phyloP scores from a whole-genome alignment of 2,797 vertebrate species.

The Falco columbarius region DNA sequence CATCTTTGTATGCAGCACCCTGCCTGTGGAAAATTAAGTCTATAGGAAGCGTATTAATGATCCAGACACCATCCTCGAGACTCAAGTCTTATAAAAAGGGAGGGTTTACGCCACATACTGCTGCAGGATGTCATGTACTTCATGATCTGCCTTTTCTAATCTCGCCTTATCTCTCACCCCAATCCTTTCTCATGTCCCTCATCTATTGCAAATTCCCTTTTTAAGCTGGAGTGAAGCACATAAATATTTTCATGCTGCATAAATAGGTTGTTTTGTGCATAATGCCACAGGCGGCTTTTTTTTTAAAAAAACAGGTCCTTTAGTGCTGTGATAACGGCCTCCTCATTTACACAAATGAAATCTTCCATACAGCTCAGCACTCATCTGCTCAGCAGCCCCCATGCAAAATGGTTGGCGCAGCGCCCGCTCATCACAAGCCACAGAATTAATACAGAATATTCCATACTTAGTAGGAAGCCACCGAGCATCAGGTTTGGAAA shows the following conservation, averaged over 20 bases:
- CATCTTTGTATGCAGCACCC: background rate
- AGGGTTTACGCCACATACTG: background rate
- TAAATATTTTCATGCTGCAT: constrained; percentile 61
- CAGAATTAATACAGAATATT: constrained; percentile 29
- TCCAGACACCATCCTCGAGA: background rate
- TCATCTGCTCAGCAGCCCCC: constrained; percentile 28
- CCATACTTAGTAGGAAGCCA: constrained; percentile 3
- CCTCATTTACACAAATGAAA: constrained; percentile 65
- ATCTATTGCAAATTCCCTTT: constrained; percentile 59
- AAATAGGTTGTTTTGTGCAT: constrained; percentile 64
- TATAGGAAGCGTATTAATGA: background rate
- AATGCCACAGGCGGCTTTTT: constrained; percentile 38
- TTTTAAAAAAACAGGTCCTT: constrained; percentile 15
- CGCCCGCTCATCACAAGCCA: background rate
- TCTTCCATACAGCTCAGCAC: constrained; percentile 29
- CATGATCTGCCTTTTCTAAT: constrained; percentile 52
- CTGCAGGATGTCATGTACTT: constrained; percentile 51
- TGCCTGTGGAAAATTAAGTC: background rate
- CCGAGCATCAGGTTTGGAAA: background rate
- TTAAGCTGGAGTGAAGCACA: constrained; percentile 1
- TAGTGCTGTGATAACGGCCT: constrained; percentile 36
- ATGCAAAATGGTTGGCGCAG: background rate
- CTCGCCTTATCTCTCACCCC: constrained; percentile 38
- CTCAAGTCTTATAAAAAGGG: background rate
- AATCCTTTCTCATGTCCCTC: constrained; percentile 37